phyloP scores from a whole-genome alignment of 2,113 vertebrate species.

The Chitala chitala region DNA sequence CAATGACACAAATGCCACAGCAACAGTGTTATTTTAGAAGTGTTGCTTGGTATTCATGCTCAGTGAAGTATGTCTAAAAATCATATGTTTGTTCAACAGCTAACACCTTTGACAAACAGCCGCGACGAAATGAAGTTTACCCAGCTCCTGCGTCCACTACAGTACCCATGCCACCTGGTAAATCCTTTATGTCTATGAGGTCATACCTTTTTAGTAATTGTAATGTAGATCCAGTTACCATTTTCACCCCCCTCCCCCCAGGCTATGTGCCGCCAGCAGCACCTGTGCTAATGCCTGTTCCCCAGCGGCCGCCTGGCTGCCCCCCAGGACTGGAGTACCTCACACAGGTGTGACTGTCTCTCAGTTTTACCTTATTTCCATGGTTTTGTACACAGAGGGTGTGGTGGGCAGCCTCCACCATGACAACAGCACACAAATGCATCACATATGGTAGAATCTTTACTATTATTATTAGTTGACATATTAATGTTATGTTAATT shows the following conservation, averaged over 20 bases:
- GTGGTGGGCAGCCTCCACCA: not conserved
- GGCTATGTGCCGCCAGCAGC: slow-evolving; percentile 24
- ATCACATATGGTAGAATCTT: too few relatives aligned
- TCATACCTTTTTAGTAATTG: not conserved
- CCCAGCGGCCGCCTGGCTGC: slow-evolving; percentile 28
- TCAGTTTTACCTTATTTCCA: not conserved
- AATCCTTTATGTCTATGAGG: not conserved
- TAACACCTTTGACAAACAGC: slow-evolving; percentile 21
- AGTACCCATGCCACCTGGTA: slow-evolving; percentile 28
- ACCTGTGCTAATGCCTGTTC: slow-evolving; percentile 24
- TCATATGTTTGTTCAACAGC: not conserved
- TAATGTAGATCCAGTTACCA: not conserved
- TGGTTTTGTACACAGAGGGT: not conserved
- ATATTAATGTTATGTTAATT: too few relatives aligned
- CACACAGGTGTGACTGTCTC: slow-evolving; percentile 30
- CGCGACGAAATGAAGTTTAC: slow-evolving; percentile 9
- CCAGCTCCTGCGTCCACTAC: slow-evolving; percentile 11
- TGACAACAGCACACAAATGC: not conserved
- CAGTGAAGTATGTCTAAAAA: not conserved
- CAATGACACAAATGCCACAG: not conserved
- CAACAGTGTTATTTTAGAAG: not conserved
- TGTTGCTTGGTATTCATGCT: not conserved
- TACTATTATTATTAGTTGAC: too few relatives aligned
- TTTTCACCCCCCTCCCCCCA: not conserved
- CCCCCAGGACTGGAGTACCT: slow-evolving; percentile 50